Evolutionary conservation across 1,140 invertebrate species (phyloP), one percentile per base, ranked within the genome.

Genomic region (Parapsyche elsis): DNA sequence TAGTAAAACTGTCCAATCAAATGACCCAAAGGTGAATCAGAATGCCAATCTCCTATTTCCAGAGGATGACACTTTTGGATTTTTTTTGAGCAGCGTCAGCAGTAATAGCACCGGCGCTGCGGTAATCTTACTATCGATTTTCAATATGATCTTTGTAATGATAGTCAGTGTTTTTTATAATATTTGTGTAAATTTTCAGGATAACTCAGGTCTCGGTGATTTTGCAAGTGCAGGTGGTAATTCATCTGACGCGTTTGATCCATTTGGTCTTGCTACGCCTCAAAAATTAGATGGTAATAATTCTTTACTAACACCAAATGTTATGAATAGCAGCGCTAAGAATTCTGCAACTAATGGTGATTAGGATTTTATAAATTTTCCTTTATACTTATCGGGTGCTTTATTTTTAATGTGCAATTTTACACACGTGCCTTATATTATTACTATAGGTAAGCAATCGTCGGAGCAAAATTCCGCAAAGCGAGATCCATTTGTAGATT

Each of bases 401-500:
- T 9, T 14, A 67, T 67, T 67, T 67, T 10, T 67, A 4, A 38
- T 38, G 14, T 76, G 10, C 16, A 59, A n/a, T n/a, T n/a, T n/a
- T n/a, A n/a, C n/a, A n/a, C n/a, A n/a, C n/a, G n/a, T n/a, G n/a
- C n/a, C n/a, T n/a, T 78, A 24, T 81, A 82, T 75, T 75, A 9
- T 81, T 53, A 10, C 9, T 46, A 57, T 14, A 86, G 86, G 80
- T 74, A 84, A 84, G 78, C 79, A 83, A 7, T 78, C 84, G 81
- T 84, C 83, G 81, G 83, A 86, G 84, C 73, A 80, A 1, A 0
- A 44, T 7, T 16, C 67, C 16, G 30, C 81, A 24, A 81, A 84
- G 12, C 84, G 80, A 9, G 89, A 91, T 84, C 91, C 91, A 9
- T 92, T 92, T 86, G 88, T 90, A 26, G 90, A 91, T 78, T 88